Evolutionary conservation across 2,888 invertebrate species (phyloP), one percentile per base, ranked within the genome.

Genomic region (Drosophila maculinotata): DNA sequence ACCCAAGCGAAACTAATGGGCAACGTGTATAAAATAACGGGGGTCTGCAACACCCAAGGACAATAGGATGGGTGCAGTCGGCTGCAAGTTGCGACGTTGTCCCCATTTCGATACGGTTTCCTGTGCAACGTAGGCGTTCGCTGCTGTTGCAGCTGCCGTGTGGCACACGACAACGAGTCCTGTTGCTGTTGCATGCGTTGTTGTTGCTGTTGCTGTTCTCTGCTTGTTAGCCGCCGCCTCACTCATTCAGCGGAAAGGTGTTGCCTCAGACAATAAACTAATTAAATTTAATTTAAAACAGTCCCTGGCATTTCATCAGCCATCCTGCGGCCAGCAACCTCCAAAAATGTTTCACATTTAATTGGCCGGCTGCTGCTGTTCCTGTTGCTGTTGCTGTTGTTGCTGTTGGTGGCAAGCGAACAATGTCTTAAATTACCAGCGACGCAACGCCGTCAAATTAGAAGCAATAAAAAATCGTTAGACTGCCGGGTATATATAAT

Each of bases 211-310:
- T 48, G n/a, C 15, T 31, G 9, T 48, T 38, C 45, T 36, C 30
- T 42, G 41, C 56, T 67, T 68, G 77, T 58, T 71, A 60, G 38
- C 26, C 48, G 23, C 28, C 48, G 48, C 44, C 52, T 65, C 31
- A 15, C 9, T 35, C 33, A 35, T 17, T 35, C 25, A 42, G 38
- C 69, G 57, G 53, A 68, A 80, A 85, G 80, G 85, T 81, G 81
- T 77, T 86, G 75, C 78, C 70, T 63, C 71, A 74, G 71, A 79
- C 79, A 78, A 77, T 77, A 77, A 77, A 79, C 88, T 87, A 83
- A 83, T 87, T 85, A 87, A 83, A 83, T 87, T 85, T 85, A 83
- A 87, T 87, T 87, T 77, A 85, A 84, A 81, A 79, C 87, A 82
- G 57, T 67, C 62, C 67, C 64, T 66, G 78, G 75, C 78, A 77